Evolutionary conservation across 37 sponge, comb jelly and placozoan species (phyloP).

Genomic region (Ephydatia muelleri): DNA sequence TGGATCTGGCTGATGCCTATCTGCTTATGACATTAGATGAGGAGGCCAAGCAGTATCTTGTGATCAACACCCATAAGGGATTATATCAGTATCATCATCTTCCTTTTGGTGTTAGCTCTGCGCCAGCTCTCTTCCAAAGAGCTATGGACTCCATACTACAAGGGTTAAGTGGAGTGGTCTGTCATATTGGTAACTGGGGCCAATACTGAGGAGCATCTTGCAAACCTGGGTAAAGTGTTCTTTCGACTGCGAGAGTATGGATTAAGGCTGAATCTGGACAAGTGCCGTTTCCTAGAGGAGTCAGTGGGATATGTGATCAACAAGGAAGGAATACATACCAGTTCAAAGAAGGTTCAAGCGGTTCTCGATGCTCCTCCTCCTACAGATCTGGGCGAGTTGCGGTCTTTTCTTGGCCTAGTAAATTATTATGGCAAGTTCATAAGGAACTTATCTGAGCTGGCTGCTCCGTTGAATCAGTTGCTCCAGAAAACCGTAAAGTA

Average conservation of each 20-base stretch:
- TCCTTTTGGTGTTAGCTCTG: conserved; percentile 39
- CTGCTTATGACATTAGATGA: conserved; percentile 25
- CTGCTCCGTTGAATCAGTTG: conserved; percentile 10
- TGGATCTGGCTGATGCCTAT: conserved; percentile 46
- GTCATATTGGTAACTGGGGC: conserved; percentile 22
- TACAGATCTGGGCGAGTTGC: neutral
- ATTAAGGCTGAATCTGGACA: neutral
- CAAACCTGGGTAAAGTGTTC: conserved; percentile 15
- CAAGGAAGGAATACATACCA: conserved; percentile 6
- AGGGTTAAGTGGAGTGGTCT: conserved; percentile 1
- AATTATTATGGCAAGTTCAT: conserved; percentile 29
- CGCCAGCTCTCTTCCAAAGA: conserved; percentile 15
- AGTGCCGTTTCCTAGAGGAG: conserved; percentile 4
- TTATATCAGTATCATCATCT: conserved; percentile 22
- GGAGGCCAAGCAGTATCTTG: conserved; percentile 8
- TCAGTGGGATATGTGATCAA: conserved; percentile 10
- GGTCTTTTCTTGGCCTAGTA: conserved; percentile 15
- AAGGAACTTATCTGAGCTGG: neutral
- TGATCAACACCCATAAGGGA: conserved; percentile 67
- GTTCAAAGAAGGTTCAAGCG: conserved; percentile 5
- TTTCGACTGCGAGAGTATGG: neutral
- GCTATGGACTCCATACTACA: conserved; percentile 13
- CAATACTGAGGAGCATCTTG: conserved; percentile 12
- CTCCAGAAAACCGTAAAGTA: neutral
- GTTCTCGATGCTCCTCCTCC: conserved; percentile 21